These are phyloP conservation scores for Periparus ater DNA, from an alignment of 2,797 vertebrate species.

Conservation along the genomic window DNA sequence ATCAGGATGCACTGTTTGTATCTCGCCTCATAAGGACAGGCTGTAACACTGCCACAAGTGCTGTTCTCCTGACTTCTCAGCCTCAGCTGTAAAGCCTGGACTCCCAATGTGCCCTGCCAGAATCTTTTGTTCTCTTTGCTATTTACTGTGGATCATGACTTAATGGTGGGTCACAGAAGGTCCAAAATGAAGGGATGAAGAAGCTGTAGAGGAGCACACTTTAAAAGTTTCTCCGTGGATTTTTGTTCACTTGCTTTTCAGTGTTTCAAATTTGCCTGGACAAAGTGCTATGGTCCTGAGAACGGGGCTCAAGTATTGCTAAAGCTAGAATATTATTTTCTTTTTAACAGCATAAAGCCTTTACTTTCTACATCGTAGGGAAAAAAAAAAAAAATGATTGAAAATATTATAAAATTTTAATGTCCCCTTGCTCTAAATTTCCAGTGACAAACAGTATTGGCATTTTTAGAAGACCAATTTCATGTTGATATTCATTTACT, in stretches of 20 bases:
- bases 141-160: background rate
- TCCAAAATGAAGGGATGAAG: background rate
- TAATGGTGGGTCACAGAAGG: background rate
- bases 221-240: background rate
- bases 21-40: rapidly evolving
- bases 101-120: background rate
- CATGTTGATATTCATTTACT: background rate
- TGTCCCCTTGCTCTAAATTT: background rate
- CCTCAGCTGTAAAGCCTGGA: background rate
- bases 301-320: background rate
- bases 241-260: background rate
- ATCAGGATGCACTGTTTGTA: background rate
- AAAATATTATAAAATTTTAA: background rate
- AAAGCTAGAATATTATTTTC: background rate
- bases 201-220: background rate
- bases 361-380: background rate
- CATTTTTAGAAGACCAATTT: background rate
- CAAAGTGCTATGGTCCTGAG: background rate
- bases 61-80: background rate
- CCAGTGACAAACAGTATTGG: background rate
- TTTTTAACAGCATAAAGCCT: background rate
- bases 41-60: background rate
- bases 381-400: background rate
- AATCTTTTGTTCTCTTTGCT: background rate
- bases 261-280: background rate